These are phyloP conservation scores for Seriola rivoliana DNA, from an alignment of 2,113 vertebrate genomes.

Conservation along the genomic window DNA sequence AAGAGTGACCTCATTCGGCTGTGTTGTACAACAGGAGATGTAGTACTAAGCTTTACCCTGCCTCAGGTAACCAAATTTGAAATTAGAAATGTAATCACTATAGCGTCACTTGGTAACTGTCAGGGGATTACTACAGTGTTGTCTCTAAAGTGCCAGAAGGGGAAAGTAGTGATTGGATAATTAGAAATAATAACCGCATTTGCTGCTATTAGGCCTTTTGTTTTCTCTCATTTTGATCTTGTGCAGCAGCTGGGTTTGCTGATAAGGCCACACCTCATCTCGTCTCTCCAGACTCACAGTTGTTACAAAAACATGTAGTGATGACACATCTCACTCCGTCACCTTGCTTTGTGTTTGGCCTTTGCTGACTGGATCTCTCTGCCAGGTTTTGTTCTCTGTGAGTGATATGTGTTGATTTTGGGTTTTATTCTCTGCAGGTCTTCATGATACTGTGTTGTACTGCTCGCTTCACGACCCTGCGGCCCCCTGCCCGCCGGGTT, in stretches of 20 bases:
- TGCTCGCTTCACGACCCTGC: conserved; percentile 93
- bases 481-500: conserved; percentile 85
- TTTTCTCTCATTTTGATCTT: conserved; percentile 54
- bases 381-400: conserved; percentile 9
- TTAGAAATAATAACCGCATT: conserved; percentile 50
- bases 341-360: background rate
- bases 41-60: conserved; percentile 12
- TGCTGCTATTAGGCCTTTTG: conserved; percentile 29
- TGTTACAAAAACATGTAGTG: conserved; percentile 43
- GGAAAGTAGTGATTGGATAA: conserved; percentile 53
- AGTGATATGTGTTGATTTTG: background rate
- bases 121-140: conserved; percentile 47
- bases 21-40: conserved; percentile 17
- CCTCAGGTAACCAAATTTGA: conserved; percentile 41
- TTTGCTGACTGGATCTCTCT: background rate
- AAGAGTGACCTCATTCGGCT: conserved; percentile 45
- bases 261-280: conserved; percentile 54
- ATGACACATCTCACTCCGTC: conserved; percentile 5
- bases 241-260: conserved; percentile 56
- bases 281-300: background rate
- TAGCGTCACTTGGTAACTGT: conserved; percentile 36
- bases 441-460: conserved; percentile 90
- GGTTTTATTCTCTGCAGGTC: conserved; percentile 83
- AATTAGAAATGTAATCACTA: conserved; percentile 71
- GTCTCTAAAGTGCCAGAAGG: conserved; percentile 48